Percentiles rank a stretch among this genome's conserved stretches.
These are phyloP conservation scores for Hypocryptadius cinnamomeus DNA, from an alignment of 2,113 vertebrate genomes.

Conservation along the genomic window DNA sequence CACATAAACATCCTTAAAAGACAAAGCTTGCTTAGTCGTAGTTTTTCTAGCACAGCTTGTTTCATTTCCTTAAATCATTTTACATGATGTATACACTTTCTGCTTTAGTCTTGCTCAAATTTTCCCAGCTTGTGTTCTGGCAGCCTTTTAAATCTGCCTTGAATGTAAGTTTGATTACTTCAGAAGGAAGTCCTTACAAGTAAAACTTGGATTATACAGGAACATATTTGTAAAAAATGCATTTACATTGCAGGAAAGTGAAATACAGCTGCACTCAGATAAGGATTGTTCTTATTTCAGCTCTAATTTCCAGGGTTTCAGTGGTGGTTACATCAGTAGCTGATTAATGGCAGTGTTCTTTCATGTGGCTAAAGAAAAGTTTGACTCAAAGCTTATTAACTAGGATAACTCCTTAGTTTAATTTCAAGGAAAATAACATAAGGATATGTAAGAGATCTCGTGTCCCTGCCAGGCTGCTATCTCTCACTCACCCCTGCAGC, in stretches of 20 bases:
- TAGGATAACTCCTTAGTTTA: neutral
- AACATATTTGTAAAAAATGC: slow-evolving; percentile 6
- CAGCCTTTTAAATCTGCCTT: neutral
- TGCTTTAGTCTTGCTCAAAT: neutral
- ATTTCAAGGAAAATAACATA: neutral
- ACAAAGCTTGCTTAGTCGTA: neutral
- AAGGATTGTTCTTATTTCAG: neutral
- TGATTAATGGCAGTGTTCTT: neutral
- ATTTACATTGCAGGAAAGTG: neutral
- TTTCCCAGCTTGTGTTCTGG: neutral
- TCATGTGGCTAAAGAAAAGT: neutral
- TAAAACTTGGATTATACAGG: neutral
- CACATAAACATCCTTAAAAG: neutral
- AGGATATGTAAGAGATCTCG: neutral
- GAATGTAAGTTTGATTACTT: slow-evolving; percentile 44
- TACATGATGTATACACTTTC: neutral
- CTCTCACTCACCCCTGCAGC: neutral
- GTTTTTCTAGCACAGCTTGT: neutral
- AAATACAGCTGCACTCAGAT: neutral
- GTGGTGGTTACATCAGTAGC: neutral
- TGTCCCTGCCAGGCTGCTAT: neutral
- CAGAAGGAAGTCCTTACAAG: neutral
- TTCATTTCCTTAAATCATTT: slow-evolving; percentile 6
- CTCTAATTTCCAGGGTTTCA: neutral
- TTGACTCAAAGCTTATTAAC: neutral